Conservation (phyloP, 2,113 vertebrate species). For the Cygnus atratus region DNA sequence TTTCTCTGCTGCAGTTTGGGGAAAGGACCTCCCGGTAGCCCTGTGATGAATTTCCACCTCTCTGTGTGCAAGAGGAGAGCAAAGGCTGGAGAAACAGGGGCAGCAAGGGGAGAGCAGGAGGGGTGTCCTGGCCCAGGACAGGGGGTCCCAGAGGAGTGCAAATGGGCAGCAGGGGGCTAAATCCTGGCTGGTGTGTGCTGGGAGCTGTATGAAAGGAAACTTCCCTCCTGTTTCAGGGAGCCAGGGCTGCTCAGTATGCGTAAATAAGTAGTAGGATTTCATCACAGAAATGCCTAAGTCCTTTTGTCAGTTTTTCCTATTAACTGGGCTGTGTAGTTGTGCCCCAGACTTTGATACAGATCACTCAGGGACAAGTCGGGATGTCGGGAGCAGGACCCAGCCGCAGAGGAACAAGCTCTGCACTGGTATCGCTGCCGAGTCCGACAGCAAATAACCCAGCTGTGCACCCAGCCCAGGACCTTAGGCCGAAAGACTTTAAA, state of each 20-base stretch:
- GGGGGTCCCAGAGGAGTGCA: neutral
- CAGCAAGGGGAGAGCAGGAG: neutral
- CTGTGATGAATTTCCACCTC: neutral
- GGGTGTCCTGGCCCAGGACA: neutral
- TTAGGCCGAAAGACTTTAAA: conserved; percentile 37
- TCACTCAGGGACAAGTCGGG: neutral
- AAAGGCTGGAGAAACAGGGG: neutral
- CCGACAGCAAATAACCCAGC: neutral
- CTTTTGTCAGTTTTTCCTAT: conserved; percentile 38
- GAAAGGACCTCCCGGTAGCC: neutral
- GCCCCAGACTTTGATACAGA: conserved; percentile 31
- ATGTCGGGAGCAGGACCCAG: neutral
- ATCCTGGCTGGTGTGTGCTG: neutral
- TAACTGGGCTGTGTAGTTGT: neutral
- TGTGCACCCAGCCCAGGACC: neutral
- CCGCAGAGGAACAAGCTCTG: neutral
- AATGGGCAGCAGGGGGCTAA: neutral
- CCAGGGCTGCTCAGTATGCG: neutral
- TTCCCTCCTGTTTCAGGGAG: neutral
- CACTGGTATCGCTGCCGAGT: neutral
- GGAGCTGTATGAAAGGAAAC: neutral
- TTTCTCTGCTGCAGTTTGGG: neutral
- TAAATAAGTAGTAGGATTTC: conserved; percentile 10
- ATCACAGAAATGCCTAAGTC: neutral
- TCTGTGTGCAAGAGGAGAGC: neutral